phyloP scores from a whole-genome alignment of 1,140 invertebrate genomes.

The Calosoma granatense region DNA sequence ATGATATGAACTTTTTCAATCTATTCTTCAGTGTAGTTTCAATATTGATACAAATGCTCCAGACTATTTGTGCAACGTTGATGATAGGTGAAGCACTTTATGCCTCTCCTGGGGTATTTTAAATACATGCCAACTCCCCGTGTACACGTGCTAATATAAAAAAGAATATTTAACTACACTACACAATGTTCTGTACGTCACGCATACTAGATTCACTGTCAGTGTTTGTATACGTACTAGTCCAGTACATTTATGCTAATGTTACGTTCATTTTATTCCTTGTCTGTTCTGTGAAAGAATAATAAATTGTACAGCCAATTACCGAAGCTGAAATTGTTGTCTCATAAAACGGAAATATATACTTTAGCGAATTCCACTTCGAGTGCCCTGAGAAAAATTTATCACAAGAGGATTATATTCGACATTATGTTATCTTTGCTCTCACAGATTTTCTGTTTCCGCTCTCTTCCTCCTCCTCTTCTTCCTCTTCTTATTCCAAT shows the following conservation, averaged over 20 bases:
- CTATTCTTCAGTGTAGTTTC: slow-evolving; percentile 1
- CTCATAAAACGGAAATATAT: slow-evolving; percentile 1
- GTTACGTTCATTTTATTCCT: background rate
- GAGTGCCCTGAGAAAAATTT: background rate
- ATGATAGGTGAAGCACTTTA: no score
- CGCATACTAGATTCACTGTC: no score
- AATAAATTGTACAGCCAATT: slow-evolving; percentile 1
- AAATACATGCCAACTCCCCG: background rate
- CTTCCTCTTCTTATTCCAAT: no score
- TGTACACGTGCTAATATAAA: no score
- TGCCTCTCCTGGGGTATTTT: background rate
- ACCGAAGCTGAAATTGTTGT: slow-evolving; percentile 5
- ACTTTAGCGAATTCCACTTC: background rate
- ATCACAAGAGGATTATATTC: background rate
- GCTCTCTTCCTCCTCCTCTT: no score
- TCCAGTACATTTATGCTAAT: background rate
- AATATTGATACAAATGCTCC: slow-evolving; percentile 4
- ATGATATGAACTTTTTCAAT: slow-evolving; percentile 9
- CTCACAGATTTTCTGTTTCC: no score
- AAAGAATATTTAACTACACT: no score
- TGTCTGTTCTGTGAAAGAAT: background rate
- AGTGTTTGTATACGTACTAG: background rate
- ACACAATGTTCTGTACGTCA: no score
- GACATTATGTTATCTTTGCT: background rate
- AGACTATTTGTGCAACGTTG: slow-evolving; percentile 1